Conservation (phyloP, 1,140 invertebrate genomes). For the Drosophila setifemur region DNA sequence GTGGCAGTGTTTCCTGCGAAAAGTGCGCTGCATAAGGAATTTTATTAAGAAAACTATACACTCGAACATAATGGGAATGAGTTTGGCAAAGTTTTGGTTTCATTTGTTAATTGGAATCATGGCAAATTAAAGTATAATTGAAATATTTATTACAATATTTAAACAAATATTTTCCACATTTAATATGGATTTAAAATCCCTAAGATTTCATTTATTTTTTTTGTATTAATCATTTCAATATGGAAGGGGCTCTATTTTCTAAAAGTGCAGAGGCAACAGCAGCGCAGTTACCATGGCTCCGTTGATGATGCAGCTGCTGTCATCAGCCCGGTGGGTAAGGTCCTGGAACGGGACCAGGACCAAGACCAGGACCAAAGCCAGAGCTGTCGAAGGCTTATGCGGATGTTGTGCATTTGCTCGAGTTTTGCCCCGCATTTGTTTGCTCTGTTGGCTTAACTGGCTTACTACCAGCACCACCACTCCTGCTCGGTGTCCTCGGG, state of each 20-base stretch:
- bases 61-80: not conserved
- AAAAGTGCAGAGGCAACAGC: slow-evolving; percentile 7
- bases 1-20: slow-evolving; percentile 63
- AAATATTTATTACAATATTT: too few species aligned
- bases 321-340: slow-evolving; percentile 35
- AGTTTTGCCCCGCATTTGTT: slow-evolving; percentile 69
- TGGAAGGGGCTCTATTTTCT: not conserved
- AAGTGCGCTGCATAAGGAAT: slow-evolving; percentile 75
- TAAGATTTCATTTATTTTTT: too few species aligned
- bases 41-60: slow-evolving; percentile 71
- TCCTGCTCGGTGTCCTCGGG: slow-evolving; percentile 31
- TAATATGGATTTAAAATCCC: too few species aligned
- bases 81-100: not conserved
- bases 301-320: slow-evolving; percentile 59
- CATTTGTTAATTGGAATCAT: not conserved
- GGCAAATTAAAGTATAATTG: too few species aligned
- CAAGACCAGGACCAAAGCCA: too few species aligned
- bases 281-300: slow-evolving; percentile 32
- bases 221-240: too few species aligned
- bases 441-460: slow-evolving; percentile 64
- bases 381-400: slow-evolving; percentile 73
- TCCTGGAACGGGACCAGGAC: too few species aligned
- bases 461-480: slow-evolving; percentile 49
- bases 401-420: slow-evolving; percentile 76
- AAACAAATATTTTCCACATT: too few species aligned